Percentiles rank a stretch among this genome's conserved stretches.
Evolutionary conservation across 1,140 invertebrate genomes (phyloP).

Genomic region (Bombyx mori): ASM3026992v2 NC_085112.1:12095501-12096000

Average conservation of each 20-base stretch:
- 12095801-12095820: constrained; percentile 60
- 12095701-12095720: constrained; percentile 31
- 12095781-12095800: constrained; percentile 36
- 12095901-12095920: too few species aligned
- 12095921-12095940: too few species aligned
- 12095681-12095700: constrained; percentile 54
- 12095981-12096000: too few species aligned
- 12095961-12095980: too few species aligned
- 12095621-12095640: constrained; percentile 64
- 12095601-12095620: constrained; percentile 63
- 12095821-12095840: constrained; percentile 60
- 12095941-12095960: too few species aligned
- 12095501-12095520: constrained; percentile 65
- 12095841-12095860: constrained; percentile 63
- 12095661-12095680: constrained; percentile 56
- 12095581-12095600: constrained; percentile 55
- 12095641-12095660: constrained; percentile 57
- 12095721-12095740: constrained; percentile 40
- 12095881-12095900: not conserved
- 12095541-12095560: constrained; percentile 62
- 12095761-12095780: constrained; percentile 39
- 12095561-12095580: constrained; percentile 64
- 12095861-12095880: constrained; percentile 43
- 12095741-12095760: constrained; percentile 27
- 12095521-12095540: constrained; percentile 62